Conservation (phyloP, 2,797 vertebrate species). For the Danio tinwini region DNA sequence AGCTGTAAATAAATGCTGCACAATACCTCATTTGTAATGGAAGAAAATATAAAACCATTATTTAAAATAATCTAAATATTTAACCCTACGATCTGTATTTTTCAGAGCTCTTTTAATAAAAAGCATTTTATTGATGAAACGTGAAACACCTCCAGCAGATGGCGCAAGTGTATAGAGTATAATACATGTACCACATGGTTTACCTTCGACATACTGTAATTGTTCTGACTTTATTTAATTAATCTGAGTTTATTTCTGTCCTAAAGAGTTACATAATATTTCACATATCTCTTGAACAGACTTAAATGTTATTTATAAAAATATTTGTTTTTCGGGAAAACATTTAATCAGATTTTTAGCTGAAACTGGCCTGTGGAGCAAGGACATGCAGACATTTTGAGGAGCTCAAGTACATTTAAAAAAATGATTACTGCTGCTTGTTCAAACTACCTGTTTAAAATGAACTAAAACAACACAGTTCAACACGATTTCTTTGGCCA, state of each 20-base stretch:
- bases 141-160: constrained; percentile 53
- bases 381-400: no score
- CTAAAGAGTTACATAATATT: not conserved
- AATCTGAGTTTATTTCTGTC: not conserved
- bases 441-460: no score
- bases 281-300: not conserved
- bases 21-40: not conserved
- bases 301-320: not conserved
- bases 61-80: not conserved
- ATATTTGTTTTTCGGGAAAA: no score
- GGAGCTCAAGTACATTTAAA: no score
- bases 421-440: no score
- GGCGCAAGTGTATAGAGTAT: constrained; percentile 62
- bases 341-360: no score
- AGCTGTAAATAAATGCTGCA: not conserved
- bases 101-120: not conserved
- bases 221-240: not conserved
- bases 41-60: not conserved
- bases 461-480: no score
- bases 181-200: not conserved
- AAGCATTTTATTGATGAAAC: not conserved
- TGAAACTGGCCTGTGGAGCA: no score
- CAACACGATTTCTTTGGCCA: no score
- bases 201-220: not conserved
- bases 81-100: not conserved